phyloP scores from a whole-genome alignment of 2,888 invertebrate species.

The Rhingia campestris region DNA sequence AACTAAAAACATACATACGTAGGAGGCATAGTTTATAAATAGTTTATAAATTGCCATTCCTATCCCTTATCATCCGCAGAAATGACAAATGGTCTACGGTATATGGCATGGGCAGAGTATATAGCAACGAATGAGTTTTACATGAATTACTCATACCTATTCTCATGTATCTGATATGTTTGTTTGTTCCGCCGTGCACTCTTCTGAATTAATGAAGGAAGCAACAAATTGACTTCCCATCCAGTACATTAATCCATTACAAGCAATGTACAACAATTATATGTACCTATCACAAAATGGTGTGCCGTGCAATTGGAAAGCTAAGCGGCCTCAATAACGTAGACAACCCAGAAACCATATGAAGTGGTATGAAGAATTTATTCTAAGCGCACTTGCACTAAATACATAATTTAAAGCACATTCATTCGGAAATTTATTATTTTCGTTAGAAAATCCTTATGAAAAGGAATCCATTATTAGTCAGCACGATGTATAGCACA shows the following conservation, averaged over 20 bases:
- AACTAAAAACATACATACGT: too few species aligned
- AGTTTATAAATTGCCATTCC: too few species aligned
- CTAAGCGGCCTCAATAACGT: slow-evolving; percentile 60
- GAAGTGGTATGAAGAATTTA: slow-evolving; percentile 8
- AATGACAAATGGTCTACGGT: not conserved
- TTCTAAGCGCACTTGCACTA: slow-evolving; percentile 23
- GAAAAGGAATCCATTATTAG: slow-evolving; percentile 29
- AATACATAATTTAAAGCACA: slow-evolving; percentile 26
- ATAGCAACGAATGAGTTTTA: not conserved
- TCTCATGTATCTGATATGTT: not conserved
- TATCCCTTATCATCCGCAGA: not conserved
- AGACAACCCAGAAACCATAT: slow-evolving; percentile 59
- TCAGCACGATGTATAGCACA: slow-evolving; percentile 42
- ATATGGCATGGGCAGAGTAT: not conserved
- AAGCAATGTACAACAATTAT: slow-evolving; percentile 24
- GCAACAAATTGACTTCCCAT: slow-evolving; percentile 46
- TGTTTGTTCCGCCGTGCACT: not conserved
- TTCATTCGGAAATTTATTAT: not conserved
- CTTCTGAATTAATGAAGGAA: slow-evolving; percentile 33
- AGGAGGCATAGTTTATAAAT: too few species aligned
- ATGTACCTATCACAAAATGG: slow-evolving; percentile 36
- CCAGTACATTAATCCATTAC: slow-evolving; percentile 39
- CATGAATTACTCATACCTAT: slow-evolving; percentile 14
- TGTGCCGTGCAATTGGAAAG: slow-evolving; percentile 48
- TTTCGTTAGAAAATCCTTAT: slow-evolving; percentile 1